A percentile compares a stretch with the other conserved stretches of the same genome.
Conservation (phyloP, 1,140 invertebrate species). For the Drosophila nasuta region DNA sequence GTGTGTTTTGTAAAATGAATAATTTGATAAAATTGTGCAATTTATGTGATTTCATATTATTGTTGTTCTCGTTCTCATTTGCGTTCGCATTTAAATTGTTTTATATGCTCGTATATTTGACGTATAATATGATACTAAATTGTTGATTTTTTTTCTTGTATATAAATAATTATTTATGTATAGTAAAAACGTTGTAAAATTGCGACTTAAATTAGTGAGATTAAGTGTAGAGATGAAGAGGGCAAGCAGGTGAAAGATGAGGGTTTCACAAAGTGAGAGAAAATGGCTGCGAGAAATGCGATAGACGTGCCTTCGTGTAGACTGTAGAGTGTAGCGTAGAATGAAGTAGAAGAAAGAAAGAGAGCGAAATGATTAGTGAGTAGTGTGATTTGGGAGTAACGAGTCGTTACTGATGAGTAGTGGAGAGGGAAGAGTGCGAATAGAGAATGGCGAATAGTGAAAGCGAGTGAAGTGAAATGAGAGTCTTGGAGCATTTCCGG, state of each 20-base stretch:
- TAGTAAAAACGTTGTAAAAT: slow-evolving; percentile 53
- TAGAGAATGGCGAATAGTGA: slow-evolving; percentile 16
- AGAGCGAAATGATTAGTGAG: slow-evolving; percentile 20
- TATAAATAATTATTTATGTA: slow-evolving; percentile 72
- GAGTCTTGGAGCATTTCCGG: slow-evolving; percentile 70
- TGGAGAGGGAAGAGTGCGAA: slow-evolving; percentile 24
- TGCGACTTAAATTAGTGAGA: slow-evolving; percentile 49
- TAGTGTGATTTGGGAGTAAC: background rate
- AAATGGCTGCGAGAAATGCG: slow-evolving; percentile 83
- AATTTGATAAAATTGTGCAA: slow-evolving; percentile 36
- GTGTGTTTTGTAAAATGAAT: slow-evolving; percentile 10
- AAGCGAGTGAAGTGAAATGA: slow-evolving; percentile 24
- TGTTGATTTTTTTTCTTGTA: slow-evolving; percentile 32
- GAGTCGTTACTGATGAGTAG: background rate
- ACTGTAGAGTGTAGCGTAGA: slow-evolving; percentile 73
- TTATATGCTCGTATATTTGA: slow-evolving; percentile 45
- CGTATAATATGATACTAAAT: slow-evolving; percentile 52
- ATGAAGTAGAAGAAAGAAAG: slow-evolving; percentile 34
- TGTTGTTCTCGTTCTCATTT: slow-evolving; percentile 1
- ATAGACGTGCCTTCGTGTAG: slow-evolving; percentile 78
- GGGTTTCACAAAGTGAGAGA: slow-evolving; percentile 28
- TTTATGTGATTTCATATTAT: background rate
- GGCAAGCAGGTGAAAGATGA: slow-evolving; percentile 2
- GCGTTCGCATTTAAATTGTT: slow-evolving; percentile 29
- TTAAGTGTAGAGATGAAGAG: background rate